These are phyloP conservation scores for Synanthedon formicaeformis DNA, from an alignment of 2,888 invertebrate species.

Conservation along the genomic window DNA sequence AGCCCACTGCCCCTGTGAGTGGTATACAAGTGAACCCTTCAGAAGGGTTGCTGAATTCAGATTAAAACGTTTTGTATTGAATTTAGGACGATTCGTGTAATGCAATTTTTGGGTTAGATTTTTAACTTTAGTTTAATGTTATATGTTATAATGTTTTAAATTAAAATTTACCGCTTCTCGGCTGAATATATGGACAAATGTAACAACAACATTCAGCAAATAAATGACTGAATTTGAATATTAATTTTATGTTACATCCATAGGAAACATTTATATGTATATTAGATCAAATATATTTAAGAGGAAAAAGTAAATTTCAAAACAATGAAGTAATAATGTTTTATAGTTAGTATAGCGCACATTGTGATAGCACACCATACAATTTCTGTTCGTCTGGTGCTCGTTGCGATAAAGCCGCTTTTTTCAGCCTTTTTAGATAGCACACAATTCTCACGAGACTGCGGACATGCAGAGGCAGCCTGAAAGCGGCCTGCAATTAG, in stretches of 20 bases:
- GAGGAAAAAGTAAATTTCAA: too few species aligned
- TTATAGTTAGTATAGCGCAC: too few species aligned
- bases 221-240: too few species aligned
- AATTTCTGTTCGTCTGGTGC: slow-evolving; percentile 34
- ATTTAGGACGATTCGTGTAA: slow-evolving; percentile 16
- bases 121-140: too few species aligned
- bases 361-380: slow-evolving; percentile 9
- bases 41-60: slow-evolving; percentile 54
- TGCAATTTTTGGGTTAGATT: background rate
- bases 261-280: too few species aligned
- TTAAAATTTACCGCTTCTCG: too few species aligned
- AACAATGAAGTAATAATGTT: too few species aligned
- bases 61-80: slow-evolving; percentile 28
- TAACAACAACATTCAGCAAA: too few species aligned
- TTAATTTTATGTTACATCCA: too few species aligned
- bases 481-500: slow-evolving; percentile 52
- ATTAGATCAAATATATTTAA: too few species aligned
- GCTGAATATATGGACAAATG: too few species aligned
- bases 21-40: slow-evolving; percentile 40
- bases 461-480: slow-evolving; percentile 10
- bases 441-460: slow-evolving; percentile 20
- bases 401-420: slow-evolving; percentile 7
- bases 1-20: slow-evolving; percentile 70
- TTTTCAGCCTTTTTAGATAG: slow-evolving; percentile 36
- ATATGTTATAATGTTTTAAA: too few species aligned